Conservation (phyloP, 2,797 vertebrate species). For the Chanos chanos region DNA sequence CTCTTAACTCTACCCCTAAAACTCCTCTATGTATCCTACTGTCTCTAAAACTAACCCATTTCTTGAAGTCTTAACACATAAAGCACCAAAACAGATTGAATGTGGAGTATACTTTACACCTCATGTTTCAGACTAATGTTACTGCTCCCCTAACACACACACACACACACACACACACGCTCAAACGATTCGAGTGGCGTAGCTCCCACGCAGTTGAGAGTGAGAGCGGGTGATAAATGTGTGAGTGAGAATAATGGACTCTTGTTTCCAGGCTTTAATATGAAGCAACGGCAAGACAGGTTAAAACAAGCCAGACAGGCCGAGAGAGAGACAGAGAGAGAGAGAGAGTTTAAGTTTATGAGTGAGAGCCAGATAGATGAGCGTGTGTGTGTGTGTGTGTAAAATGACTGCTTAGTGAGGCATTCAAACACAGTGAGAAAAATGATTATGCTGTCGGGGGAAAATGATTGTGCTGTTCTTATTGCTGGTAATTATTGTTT, state of each 20-base stretch:
- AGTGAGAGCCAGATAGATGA: neutral
- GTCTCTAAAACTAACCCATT: too few relatives aligned
- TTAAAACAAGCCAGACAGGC: constrained; percentile 42
- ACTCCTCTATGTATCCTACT: too few relatives aligned
- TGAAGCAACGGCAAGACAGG: constrained; percentile 41
- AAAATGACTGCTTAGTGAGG: neutral
- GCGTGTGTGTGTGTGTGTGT: neutral
- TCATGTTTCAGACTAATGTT: too few relatives aligned
- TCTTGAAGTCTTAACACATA: too few relatives aligned
- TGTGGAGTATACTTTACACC: too few relatives aligned
- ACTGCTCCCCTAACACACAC: neutral
- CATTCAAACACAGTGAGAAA: constrained; percentile 13
- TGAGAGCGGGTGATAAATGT: constrained; percentile 12
- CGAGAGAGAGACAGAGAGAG: constrained; percentile 21
- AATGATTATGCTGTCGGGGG: constrained; percentile 16
- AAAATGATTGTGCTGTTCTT: constrained; percentile 37
- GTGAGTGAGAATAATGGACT: constrained; percentile 19
- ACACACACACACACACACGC: neutral
- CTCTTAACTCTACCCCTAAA: neutral
- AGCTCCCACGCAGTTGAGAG: neutral
- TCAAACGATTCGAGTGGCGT: too few relatives aligned
- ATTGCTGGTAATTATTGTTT: constrained; percentile 58
- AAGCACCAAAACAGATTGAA: too few relatives aligned
- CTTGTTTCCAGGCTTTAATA: constrained; percentile 40
- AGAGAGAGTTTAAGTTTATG: neutral